Evolutionary conservation across 92 coral and sea anemone genomes (phyloP), one percentile per base, ranked within the genome.

Genomic region (Metridium senile): DNA sequence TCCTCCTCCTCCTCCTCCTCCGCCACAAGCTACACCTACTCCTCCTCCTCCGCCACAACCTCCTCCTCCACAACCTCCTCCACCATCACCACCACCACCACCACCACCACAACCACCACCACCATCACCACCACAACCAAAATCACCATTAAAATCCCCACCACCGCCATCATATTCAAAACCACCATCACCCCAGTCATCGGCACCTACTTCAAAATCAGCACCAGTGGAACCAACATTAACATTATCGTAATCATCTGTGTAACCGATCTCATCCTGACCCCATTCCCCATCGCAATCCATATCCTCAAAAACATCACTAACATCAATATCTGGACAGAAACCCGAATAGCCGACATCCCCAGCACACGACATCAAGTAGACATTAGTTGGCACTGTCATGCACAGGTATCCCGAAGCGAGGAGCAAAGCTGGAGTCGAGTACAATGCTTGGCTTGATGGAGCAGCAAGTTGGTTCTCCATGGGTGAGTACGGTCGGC

Each of bases 391-490:
- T 33, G 90, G 90, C 10, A 86, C 90, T 7, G 75, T 64, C 52
- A 74, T 77, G 58, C 87, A 75, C 67, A 45, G 51, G 72, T 86
- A 86, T 10, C 90, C 88, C 21, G 91, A 76, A 9, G 85, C 91
- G 13, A 82, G 81, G 61, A 87, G 62, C 68, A 78, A 27, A 20
- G 78, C 59, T 11, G 84, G 64, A 18, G 59, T 70, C 20, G 75
- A 56, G 29, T 76, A 79, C 1, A 32, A 23, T 13, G 45, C 39
- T 27, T 62, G 46, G 31, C 81, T 76, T 2, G 64, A 20, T 9
- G 88, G 91, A 26, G 85, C 72, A 25, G 84, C 62, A 10, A 46
- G 84, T 27, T 72, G 79, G n/a, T 49, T 47, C 18, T 47, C 61
- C 20, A 65, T 78, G 45, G 91, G 77, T 25, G 69, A 39, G 70